Evolutionary conservation across 2,797 vertebrate species (phyloP).

Genomic region (Rhinogobio ventralis): DNA sequence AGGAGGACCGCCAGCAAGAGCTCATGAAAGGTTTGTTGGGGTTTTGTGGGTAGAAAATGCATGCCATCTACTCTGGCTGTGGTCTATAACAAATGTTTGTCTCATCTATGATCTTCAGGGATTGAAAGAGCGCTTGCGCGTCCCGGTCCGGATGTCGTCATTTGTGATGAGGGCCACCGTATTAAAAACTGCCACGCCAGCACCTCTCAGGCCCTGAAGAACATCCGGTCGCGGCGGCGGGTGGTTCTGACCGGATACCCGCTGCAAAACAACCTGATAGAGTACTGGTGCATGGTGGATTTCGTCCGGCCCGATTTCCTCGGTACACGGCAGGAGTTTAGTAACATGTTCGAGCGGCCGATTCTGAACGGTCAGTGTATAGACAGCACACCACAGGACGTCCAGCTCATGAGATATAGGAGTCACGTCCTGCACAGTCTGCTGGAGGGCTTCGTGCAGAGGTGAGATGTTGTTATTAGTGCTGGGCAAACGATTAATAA

Average conservation of each 20-base stretch:
- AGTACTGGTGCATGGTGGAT: constrained; percentile 99
- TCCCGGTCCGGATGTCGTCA: constrained; percentile 97
- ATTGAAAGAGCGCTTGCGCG: constrained; percentile 93
- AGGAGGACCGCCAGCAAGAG: constrained; percentile 97
- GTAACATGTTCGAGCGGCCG: constrained; percentile 98
- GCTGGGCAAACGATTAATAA: too few species aligned
- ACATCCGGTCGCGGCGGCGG: constrained; percentile 92
- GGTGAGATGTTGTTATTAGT: constrained; percentile 76
- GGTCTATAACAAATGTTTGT: background rate
- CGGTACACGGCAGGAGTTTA: constrained; percentile 95
- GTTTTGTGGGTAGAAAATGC: background rate
- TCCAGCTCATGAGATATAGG: constrained; percentile 95
- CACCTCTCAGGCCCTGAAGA: constrained; percentile 98
- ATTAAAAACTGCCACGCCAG: constrained; percentile 99
- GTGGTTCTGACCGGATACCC: constrained; percentile 96
- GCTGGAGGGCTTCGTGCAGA: constrained; percentile 96
- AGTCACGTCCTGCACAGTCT: constrained; percentile 97
- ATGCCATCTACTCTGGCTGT: background rate
- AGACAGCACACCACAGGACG: constrained; percentile 94
- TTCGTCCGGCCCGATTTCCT: constrained; percentile 97
- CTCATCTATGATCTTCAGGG: constrained; percentile 70
- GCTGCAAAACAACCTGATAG: constrained; percentile 96
- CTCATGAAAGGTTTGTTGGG: constrained; percentile 88
- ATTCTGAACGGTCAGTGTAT: constrained; percentile 97
- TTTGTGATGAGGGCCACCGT: constrained; percentile 98